Percentiles rank a stretch among this genome's conserved stretches.
phyloP scores from a whole-genome alignment of 2,888 invertebrate genomes.

The Entomobrya multifasciata region DNA sequence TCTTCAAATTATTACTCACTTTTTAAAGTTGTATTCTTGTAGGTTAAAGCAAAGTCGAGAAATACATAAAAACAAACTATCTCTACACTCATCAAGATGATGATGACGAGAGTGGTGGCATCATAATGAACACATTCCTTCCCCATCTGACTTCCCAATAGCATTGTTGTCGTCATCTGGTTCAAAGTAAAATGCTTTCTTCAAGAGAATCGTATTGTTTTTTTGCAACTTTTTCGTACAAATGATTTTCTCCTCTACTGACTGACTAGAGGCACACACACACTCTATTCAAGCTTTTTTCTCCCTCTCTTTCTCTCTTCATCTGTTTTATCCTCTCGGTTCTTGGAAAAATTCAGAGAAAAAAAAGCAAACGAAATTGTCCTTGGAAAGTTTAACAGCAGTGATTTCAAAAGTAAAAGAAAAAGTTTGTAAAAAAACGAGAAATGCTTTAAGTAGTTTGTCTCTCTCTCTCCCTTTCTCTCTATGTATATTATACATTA shows the following conservation, averaged over 20 bases:
- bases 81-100: constrained; percentile 9
- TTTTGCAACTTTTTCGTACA: too few relatives aligned
- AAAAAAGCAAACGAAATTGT: constrained; percentile 30
- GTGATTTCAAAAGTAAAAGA: constrained; percentile 29
- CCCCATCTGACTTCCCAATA: neutral
- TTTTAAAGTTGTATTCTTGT: neutral
- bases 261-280: too few relatives aligned
- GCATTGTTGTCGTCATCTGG: neutral
- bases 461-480: too few relatives aligned
- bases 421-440: constrained; percentile 3
- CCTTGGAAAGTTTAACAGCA: constrained; percentile 35
- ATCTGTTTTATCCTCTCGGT: constrained; percentile 8
- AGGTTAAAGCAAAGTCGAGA: neutral
- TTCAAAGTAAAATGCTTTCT: too few relatives aligned
- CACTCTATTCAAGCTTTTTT: too few relatives aligned
- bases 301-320: neutral
- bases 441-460: too few relatives aligned
- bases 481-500: too few relatives aligned
- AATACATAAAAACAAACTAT: neutral
- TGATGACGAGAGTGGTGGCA: neutral
- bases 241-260: too few relatives aligned
- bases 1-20: too few relatives aligned
- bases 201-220: too few relatives aligned
- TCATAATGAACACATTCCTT: constrained; percentile 29
- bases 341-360: neutral